Conservation (phyloP, 2,888 invertebrate genomes). For the Dryococelus australis region DNA sequence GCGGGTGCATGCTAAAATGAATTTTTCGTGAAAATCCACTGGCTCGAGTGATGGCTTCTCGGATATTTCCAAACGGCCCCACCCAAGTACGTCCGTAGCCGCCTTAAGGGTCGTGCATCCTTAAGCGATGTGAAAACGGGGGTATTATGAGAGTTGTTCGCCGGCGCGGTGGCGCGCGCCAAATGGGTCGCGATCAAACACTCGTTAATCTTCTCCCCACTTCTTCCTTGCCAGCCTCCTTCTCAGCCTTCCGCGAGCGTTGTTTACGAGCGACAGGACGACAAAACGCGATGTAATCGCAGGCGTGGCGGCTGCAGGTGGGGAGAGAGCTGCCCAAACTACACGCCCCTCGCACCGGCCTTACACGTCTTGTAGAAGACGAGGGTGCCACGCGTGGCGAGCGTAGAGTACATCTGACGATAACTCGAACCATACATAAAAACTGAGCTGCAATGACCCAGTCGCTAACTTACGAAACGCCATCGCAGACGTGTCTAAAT, state of each 20-base stretch:
- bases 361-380: background rate
- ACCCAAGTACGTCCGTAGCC: too few species aligned
- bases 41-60: too few species aligned
- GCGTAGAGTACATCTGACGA: too few species aligned
- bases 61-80: too few species aligned
- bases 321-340: background rate
- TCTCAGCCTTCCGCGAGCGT: background rate
- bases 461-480: too few species aligned
- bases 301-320: background rate
- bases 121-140: background rate
- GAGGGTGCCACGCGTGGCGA: too few species aligned
- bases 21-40: too few species aligned
- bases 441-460: too few species aligned
- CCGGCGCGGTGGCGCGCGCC: background rate
- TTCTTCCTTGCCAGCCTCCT: background rate
- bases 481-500: too few species aligned
- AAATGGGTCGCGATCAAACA: slow-evolving; percentile 10
- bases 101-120: too few species aligned
- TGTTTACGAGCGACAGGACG: background rate
- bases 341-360: background rate
- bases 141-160: background rate
- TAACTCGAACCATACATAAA: too few species aligned
- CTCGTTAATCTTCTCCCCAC: background rate
- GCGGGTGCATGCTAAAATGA: too few species aligned
- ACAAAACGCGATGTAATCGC: background rate